Base-by-base conservation (phyloP, 2,797 vertebrate genomes). In the Acanthis flammea region DNA sequence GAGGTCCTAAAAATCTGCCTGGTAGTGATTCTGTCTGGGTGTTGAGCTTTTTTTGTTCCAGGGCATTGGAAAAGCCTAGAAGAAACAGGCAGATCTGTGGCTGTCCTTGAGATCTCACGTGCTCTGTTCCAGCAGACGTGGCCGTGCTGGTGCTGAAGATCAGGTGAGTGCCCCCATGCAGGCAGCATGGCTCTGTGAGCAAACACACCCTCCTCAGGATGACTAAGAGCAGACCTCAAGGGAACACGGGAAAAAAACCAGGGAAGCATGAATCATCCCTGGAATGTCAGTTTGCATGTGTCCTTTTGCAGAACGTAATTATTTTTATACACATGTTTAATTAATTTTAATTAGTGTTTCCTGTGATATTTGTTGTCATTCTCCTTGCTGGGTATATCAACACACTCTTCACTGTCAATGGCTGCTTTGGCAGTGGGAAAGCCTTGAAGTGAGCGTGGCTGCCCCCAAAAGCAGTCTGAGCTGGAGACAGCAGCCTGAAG, bases 291-390 rank as follows among this genome's bases (percentile, higher is more conserved):
- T 44, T 93, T 96, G 77, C 18, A 67, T 71, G 83, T 68, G 65
- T 70, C 84, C 67, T 91, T 68, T 55, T 47, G 54, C 41, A 42
- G 47, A 58, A 53, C 16, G 18, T 17, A 75, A 95, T 91, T 86
- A 63, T 84, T 94, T 96, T 91, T 92, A 95, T 75, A 70, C 13
- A 15, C 28, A 73, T 25, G 44, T 93, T 93, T 96, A 90, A 93
- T 94, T 95, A 94, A 66, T 89, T 88, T 89, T 91, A 39, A 19
- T 41, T 83, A 19, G 14, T 85, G 22, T 67, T 87, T 96, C 71
- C 57, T 80, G 62, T 66, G 33, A 48, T 55, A 70, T 86, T 83
- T 80, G 65, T 88, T 90, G 41, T 73, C 61, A 27, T 89, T 80
- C 57, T 65, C 61, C 44, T 94, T 75, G 57, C 78, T 65, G 75